Evolutionary conservation across 2,888 invertebrate species (phyloP), one percentile per base, ranked within the genome.

Genomic region (Ephialtes manifestator): DNA sequence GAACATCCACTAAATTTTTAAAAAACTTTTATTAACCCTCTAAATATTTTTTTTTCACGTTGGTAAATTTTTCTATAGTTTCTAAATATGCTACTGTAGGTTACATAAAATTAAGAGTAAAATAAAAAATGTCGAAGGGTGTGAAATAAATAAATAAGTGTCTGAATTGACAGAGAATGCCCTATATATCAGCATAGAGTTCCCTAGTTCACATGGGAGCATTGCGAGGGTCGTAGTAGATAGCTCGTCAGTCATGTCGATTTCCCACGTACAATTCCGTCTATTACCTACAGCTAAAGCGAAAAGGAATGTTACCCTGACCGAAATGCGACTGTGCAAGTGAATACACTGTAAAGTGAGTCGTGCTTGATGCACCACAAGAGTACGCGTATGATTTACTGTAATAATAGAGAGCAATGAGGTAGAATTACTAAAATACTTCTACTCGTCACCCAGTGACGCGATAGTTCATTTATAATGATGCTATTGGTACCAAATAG

Each of bases 281-380:
- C 79, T 35, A 81, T 85, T 83, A 81, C 39, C 39, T 82, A 67
- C 58, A 60, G 51, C 63, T 46, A 63, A 28, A 81, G 71, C 63
- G 24, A 75, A 65, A 55, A 71, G 81, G 79, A 83, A 75, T 81
- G 75, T 87, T 85, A 87, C 89, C 89, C 84, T 88, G 89, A 88
- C 88, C 89, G 87, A 89, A 85, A 88, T 89, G 79, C 60, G 82
- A 77, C 81, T 76, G 70, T 82, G 70, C n/a, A 35, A 63, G 35
- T 35, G 60, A 63, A 63, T n/a, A 60, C 68, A 76, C 81, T 43
- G 70, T 68, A 72, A 82, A 83, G 46, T 13, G 65, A 81, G 75
- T 65, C 28, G 35, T 75, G 74, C 55, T 15, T 58, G 60, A 74
- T 65, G 60, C 70, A 63, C 11, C 46, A 31, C 58, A 28, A 58